Evolutionary conservation across 2,888 invertebrate species (phyloP), one percentile per base, ranked within the genome.

Genomic region (Phalera bucephala): DNA sequence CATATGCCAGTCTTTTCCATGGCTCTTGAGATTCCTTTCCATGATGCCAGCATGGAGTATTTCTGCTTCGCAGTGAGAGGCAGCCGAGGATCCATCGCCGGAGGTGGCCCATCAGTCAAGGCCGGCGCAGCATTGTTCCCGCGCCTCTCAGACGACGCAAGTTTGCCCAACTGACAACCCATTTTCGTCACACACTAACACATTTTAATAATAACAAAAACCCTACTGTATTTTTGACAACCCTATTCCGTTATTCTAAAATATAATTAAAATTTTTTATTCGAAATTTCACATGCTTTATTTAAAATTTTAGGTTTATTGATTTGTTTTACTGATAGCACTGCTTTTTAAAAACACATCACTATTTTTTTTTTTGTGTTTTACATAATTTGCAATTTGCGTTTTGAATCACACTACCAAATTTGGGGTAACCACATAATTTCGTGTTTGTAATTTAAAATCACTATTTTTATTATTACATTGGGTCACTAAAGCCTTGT

Each of bases 1-100:
- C 93, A 94, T 57, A 96, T 93, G 32, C 97, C 97, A 28, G 97
- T 97, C 36, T 94, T 93, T 80, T 96, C 95, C 93, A 97, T 95
- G 8, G 96, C 96, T 52, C 97, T 91, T 52, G 95, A 94, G 61
- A 97, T 97, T 15, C 95, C 97, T 69, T 96, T 96, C 97, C 97
- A 97, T 7, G 96, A 96, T 1, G 97, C 96, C 51, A 95, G 91
- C 91, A 97, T 95, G 56, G 93, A 94, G 83, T 95, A 97, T 84
- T 95, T 96, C 90, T 97, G 96, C 72, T 94, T 94, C 11, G 95
- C 95, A 0, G 95, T 96, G 41, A 97, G 90, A 0, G 96, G 96
- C 45, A 96, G 91, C 60, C 95, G 86, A 0, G 95, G 94, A 75
- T 97, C 96, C 19, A 93, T 92, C 17, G 93, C 91, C 2, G 93